Conservation (phyloP, 1,140 invertebrate species). For the Aleiodes sp. region DNA sequence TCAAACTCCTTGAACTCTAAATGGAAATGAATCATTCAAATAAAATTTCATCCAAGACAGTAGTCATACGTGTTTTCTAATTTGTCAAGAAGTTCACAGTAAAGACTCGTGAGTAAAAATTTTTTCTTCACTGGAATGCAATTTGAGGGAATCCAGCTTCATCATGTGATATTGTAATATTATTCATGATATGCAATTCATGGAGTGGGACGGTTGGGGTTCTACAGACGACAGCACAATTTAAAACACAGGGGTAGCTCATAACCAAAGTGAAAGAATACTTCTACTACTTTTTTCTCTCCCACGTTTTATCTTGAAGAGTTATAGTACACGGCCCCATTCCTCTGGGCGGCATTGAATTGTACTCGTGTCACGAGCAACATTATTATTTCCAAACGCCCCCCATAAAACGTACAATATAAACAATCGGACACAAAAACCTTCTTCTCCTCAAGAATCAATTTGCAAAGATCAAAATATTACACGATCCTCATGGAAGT, state of each 20-base stretch:
- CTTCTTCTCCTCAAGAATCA: too few species aligned
- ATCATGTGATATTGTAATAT: slow-evolving; percentile 36
- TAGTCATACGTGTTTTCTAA: too few species aligned
- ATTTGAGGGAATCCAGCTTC: slow-evolving; percentile 12
- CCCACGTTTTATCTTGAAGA: neutral
- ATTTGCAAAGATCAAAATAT: too few species aligned
- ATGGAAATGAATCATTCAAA: too few species aligned
- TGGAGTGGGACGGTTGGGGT: slow-evolving; percentile 6
- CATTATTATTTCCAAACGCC: too few species aligned
- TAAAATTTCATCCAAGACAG: too few species aligned
- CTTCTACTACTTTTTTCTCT: neutral
- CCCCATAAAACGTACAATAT: too few species aligned
- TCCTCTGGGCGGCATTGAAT: neutral
- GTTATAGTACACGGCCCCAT: slow-evolving; percentile 1
- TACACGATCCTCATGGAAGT: too few species aligned
- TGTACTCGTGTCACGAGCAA: too few species aligned
- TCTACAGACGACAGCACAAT: slow-evolving; percentile 19
- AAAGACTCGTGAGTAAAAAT: neutral
- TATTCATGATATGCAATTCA: slow-evolving; percentile 33
- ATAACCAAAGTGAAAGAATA: slow-evolving; percentile 18
- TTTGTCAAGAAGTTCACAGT: neutral
- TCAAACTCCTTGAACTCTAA: too few species aligned
- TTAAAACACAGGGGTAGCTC: slow-evolving; percentile 16
- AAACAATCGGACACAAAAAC: too few species aligned
- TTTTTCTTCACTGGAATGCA: neutral